These are phyloP conservation scores for Papilio aristodemus DNA, from an alignment of 1,140 invertebrate species.

Conservation along the genomic window DNA sequence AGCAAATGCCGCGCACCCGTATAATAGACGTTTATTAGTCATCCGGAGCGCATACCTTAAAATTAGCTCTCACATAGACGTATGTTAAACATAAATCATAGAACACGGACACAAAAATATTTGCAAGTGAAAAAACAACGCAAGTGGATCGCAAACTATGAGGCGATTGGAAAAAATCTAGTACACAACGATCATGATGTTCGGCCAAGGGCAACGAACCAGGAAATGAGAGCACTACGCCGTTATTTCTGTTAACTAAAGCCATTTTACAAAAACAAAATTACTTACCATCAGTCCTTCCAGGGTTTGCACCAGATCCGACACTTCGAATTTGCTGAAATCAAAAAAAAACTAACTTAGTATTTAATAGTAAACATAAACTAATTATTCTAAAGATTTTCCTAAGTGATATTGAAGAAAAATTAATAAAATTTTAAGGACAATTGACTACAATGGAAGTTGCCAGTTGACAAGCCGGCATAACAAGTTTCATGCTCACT, in stretches of 20 bases:
- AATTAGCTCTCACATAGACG: background rate
- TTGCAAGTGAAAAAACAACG: slow-evolving; percentile 1
- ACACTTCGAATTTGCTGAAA: slow-evolving; percentile 15
- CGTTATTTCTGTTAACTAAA: background rate
- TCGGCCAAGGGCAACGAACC: slow-evolving; percentile 17
- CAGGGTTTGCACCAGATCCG: background rate
- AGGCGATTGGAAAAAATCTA: slow-evolving; percentile 1
- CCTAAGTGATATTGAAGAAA: background rate
- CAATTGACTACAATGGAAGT: slow-evolving; percentile 46
- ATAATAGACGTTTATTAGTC: background rate
- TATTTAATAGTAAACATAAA: background rate
- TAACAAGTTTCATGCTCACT: slow-evolving; percentile 53
- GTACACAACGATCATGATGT: slow-evolving; percentile 9
- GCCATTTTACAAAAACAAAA: background rate
- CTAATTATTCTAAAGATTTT: background rate
- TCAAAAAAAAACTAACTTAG: background rate
- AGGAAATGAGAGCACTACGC: slow-evolving; percentile 1
- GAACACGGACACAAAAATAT: background rate
- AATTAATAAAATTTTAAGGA: background rate
- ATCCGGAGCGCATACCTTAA: background rate
- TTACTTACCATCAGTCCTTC: background rate
- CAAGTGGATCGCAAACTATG: background rate
- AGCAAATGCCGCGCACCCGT: too few species aligned
- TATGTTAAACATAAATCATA: slow-evolving; percentile 2
- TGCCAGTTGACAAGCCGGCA: slow-evolving; percentile 44